Conservation (phyloP, 2,888 invertebrate species). For the Buathra laborator region DNA sequence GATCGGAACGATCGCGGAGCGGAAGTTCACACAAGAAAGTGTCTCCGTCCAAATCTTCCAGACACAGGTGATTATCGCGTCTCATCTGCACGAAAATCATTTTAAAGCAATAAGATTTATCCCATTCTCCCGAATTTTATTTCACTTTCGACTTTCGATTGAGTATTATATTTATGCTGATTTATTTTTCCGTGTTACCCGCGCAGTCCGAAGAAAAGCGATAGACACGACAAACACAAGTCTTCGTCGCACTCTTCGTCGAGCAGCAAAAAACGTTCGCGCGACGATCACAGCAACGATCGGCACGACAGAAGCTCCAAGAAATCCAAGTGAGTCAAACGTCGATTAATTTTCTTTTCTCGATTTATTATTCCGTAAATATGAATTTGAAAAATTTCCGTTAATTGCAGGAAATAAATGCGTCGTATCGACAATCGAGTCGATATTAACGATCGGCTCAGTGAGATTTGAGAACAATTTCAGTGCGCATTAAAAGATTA, state of each 20-base stretch:
- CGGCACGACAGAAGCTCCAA: conserved; percentile 88
- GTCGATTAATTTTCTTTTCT: conserved; percentile 2
- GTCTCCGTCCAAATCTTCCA: conserved; percentile 87
- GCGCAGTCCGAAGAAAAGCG: conserved; percentile 84
- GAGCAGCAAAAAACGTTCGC: conserved; percentile 90
- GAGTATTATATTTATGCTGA: conserved; percentile 5
- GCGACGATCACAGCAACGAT: conserved; percentile 90
- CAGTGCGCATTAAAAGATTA: conserved; percentile 41
- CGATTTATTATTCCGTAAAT: conserved; percentile 5
- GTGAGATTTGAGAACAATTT: conserved; percentile 45
- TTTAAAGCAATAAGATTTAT: background rate
- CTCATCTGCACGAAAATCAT: conserved; percentile 36
- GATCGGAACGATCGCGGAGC: conserved; percentile 84
- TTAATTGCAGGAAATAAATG: conserved; percentile 75
- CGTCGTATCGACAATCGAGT: conserved; percentile 24
- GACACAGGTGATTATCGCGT: conserved; percentile 87
- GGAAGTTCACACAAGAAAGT: conserved; percentile 84
- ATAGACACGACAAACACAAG: conserved; percentile 83
- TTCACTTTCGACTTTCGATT: background rate
- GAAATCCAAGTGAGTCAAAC: conserved; percentile 87
- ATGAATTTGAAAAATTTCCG: background rate
- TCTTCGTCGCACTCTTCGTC: conserved; percentile 85
- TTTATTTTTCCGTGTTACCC: conserved; percentile 33
- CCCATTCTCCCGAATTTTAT: background rate
- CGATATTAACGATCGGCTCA: conserved; percentile 39